Percentiles rank a stretch among this genome's conserved stretches.
Conservation (phyloP, 1,140 invertebrate species). For the Mizuhopecten yessoensis region DNA sequence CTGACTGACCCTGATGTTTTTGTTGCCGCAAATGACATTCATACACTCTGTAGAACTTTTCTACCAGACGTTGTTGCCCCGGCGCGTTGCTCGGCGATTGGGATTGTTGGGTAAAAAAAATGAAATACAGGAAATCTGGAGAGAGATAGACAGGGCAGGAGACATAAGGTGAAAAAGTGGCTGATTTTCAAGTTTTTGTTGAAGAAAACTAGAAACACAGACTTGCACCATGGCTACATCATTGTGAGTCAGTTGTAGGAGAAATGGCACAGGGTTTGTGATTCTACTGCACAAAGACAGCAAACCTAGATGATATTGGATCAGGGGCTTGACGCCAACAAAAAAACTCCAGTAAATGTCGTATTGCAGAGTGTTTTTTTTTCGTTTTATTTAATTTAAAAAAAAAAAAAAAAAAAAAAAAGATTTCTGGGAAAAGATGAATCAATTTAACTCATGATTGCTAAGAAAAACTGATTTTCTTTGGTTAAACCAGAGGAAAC, state of each 20-base stretch:
- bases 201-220: background rate
- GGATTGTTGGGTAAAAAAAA: background rate
- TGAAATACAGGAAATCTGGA: background rate
- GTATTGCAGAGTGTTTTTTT: too few relatives aligned
- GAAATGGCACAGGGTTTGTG: too few relatives aligned
- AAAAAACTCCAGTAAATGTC: background rate
- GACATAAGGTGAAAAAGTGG: background rate
- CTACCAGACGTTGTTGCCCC: background rate
- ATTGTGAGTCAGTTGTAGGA: background rate
- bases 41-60: background rate
- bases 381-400: too few relatives aligned
- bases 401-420: too few relatives aligned
- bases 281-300: background rate
- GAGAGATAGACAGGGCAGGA: background rate
- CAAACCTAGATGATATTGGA: background rate
- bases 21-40: constrained; percentile 3
- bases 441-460: too few relatives aligned
- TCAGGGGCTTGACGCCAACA: background rate
- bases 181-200: background rate
- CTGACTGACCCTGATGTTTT: background rate
- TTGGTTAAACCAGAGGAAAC: too few relatives aligned
- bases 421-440: too few relatives aligned
- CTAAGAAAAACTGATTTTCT: too few relatives aligned
- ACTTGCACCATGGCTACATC: background rate
- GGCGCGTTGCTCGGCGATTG: background rate